Evolutionary conservation across 2,797 vertebrate species (phyloP).

Genomic region (Apogon talboti): DNA sequence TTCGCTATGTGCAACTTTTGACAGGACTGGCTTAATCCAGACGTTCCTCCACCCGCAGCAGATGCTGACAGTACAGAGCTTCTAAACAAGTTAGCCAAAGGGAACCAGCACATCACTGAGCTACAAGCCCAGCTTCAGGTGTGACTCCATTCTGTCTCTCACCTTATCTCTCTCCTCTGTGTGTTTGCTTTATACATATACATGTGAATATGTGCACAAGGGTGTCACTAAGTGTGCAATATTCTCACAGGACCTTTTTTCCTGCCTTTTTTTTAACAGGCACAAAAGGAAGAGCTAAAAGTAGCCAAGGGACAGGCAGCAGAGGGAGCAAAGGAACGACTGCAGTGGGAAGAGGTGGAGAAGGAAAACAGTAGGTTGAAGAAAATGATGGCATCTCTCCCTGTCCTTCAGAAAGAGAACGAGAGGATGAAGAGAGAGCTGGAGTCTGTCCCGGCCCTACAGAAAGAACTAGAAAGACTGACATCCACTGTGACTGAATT

Average conservation of each 20-base stretch:
- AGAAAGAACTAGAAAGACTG: constrained; percentile 85
- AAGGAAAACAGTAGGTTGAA: constrained; percentile 87
- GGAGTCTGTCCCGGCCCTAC: constrained; percentile 79
- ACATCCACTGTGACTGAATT: constrained; percentile 73
- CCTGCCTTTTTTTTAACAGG: constrained; percentile 68
- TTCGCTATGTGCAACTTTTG: constrained; percentile 36
- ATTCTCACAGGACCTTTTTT: constrained; percentile 41
- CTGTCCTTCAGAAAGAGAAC: constrained; percentile 84
- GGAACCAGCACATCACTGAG: constrained; percentile 86
- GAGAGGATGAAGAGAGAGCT: constrained; percentile 83
- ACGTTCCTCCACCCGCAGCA: constrained; percentile 46
- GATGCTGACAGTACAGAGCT: constrained; percentile 74
- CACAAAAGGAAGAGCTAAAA: constrained; percentile 89
- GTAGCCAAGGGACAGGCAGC: constrained; percentile 73
- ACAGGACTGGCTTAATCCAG: constrained; percentile 79
- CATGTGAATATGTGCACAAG: constrained; percentile 24
- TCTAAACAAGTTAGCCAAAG: constrained; percentile 86
- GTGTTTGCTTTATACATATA: constrained; percentile 9
- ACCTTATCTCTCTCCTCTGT: background rate
- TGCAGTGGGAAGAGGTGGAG: constrained; percentile 63
- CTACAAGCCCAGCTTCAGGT: constrained; percentile 91
- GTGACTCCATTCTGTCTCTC: constrained; percentile 57
- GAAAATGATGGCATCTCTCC: constrained; percentile 80
- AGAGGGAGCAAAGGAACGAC: constrained; percentile 76
- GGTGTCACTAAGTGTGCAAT: constrained; percentile 20